phyloP scores from a whole-genome alignment of 2,113 vertebrate genomes.

The Macaca nemestrina region DNA sequence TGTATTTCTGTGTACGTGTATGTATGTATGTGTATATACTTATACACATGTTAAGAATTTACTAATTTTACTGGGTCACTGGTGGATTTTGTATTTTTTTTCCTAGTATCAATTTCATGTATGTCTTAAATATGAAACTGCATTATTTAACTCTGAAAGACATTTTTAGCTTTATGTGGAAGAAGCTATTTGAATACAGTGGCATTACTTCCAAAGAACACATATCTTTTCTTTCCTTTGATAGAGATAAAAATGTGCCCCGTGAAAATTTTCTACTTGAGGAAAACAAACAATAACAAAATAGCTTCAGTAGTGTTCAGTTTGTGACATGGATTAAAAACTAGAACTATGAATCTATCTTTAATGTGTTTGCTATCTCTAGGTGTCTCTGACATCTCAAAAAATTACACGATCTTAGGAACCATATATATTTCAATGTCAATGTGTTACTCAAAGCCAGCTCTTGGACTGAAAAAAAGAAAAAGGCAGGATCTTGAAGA shows the following conservation, averaged over 20 bases:
- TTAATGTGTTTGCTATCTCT: not conserved
- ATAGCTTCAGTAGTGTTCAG: constrained; percentile 27
- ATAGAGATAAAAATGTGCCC: constrained; percentile 37
- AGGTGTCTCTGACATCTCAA: constrained; percentile 17
- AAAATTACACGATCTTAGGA: constrained; percentile 24
- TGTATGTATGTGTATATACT: not conserved
- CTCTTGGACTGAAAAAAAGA: not conserved
- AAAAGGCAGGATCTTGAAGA: not conserved
- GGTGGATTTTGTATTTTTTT: not conserved
- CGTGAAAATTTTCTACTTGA: constrained; percentile 52
- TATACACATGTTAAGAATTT: not conserved
- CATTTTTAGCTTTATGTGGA: constrained; percentile 25
- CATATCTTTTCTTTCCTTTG: constrained; percentile 40
- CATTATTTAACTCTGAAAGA: constrained; percentile 38
- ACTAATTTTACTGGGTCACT: not conserved
- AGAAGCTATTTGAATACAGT: constrained; percentile 10
- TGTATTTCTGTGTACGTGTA: not conserved
- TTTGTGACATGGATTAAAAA: constrained; percentile 60
- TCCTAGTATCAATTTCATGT: constrained; percentile 3
- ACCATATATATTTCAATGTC: not conserved
- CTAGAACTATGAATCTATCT: not conserved
- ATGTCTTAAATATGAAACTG: constrained; percentile 28
- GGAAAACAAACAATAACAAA: constrained; percentile 67
- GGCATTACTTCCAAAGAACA: not conserved
- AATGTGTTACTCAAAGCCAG: constrained; percentile 47